A percentile compares a stretch with the other conserved stretches of the same genome.
phyloP scores from a whole-genome alignment of 1,140 invertebrate species.

The Nasonia vitripennis region DNA sequence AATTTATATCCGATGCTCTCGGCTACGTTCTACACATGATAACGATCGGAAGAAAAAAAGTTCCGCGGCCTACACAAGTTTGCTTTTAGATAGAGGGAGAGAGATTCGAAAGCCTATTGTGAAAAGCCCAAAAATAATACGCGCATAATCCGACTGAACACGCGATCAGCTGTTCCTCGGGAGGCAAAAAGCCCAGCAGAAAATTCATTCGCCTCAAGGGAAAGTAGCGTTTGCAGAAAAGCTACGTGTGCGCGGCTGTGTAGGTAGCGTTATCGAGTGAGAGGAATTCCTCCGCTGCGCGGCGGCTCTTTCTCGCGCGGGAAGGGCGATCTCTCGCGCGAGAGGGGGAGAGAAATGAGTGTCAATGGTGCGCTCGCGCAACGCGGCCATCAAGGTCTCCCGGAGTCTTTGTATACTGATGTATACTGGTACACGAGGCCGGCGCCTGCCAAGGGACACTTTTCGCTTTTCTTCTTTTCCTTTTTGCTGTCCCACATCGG shows the following conservation, averaged over 20 bases:
- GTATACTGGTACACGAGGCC: not conserved
- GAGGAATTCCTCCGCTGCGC: not conserved
- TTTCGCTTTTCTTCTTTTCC: slow-evolving; percentile 29
- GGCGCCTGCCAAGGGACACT: not conserved
- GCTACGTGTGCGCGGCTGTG: not conserved
- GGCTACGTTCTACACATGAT: no score
- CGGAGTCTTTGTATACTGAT: not conserved
- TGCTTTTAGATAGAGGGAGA: no score
- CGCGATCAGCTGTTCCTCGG: slow-evolving; percentile 10
- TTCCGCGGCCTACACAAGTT: no score
- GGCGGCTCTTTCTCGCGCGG: not conserved
- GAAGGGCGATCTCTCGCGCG: not conserved
- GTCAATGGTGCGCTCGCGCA: not conserved
- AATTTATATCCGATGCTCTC: no score
- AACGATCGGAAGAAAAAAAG: no score
- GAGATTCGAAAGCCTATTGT: no score
- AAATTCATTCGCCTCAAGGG: not conserved
- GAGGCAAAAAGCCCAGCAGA: not conserved
- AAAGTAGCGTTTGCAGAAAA: slow-evolving; percentile 21
- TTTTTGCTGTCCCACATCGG: not conserved
- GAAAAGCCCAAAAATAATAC: not conserved
- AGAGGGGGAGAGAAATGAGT: not conserved
- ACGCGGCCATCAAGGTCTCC: not conserved
- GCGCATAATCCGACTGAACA: not conserved
- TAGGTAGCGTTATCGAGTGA: not conserved